A percentile compares a stretch with the other conserved stretches of the same genome.
These are phyloP conservation scores for Halcyon senegalensis DNA, from an alignment of 2,113 vertebrate species.

Conservation along the genomic window DNA sequence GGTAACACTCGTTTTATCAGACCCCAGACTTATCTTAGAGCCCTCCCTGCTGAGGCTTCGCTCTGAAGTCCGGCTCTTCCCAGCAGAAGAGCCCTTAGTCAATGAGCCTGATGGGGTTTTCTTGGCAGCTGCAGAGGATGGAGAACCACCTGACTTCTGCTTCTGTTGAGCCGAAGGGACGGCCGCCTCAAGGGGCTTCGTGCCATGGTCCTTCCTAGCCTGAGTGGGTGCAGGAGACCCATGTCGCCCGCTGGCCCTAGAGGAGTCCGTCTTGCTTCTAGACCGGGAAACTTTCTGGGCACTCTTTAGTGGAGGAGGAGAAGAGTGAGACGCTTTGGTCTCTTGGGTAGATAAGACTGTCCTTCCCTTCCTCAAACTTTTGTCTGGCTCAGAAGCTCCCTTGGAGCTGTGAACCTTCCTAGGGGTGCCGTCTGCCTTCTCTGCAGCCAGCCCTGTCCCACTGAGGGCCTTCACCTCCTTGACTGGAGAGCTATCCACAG, in stretches of 20 bases:
- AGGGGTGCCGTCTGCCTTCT: constrained; percentile 75
- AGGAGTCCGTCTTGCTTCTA: constrained; percentile 76
- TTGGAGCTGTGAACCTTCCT: constrained; percentile 77
- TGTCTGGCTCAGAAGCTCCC: constrained; percentile 79
- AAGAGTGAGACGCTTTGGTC: constrained; percentile 57
- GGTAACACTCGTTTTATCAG: constrained; percentile 70
- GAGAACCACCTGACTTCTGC: constrained; percentile 76
- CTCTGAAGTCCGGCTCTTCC: constrained; percentile 84
- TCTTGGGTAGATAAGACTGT: constrained; percentile 77
- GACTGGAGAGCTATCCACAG: constrained; percentile 82
- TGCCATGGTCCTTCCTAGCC: constrained; percentile 77
- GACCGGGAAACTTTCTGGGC: constrained; percentile 71
- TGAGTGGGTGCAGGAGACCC: constrained; percentile 78
- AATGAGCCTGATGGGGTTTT: constrained; percentile 72
- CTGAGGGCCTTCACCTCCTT: constrained; percentile 85
- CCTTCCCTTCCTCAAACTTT: constrained; percentile 82
- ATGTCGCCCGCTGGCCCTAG: constrained; percentile 75
- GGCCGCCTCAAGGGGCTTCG: constrained; percentile 60
- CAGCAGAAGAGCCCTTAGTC: constrained; percentile 71
- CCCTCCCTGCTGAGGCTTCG: constrained; percentile 87
- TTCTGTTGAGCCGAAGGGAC: constrained; percentile 76
- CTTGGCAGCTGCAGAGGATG: constrained; percentile 73
- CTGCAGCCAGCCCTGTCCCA: constrained; percentile 64
- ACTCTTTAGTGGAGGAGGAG: constrained; percentile 80
- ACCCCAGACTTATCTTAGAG: constrained; percentile 83